phyloP scores from a whole-genome alignment of 2,888 invertebrate genomes.

The Oeneis ivallda region DNA sequence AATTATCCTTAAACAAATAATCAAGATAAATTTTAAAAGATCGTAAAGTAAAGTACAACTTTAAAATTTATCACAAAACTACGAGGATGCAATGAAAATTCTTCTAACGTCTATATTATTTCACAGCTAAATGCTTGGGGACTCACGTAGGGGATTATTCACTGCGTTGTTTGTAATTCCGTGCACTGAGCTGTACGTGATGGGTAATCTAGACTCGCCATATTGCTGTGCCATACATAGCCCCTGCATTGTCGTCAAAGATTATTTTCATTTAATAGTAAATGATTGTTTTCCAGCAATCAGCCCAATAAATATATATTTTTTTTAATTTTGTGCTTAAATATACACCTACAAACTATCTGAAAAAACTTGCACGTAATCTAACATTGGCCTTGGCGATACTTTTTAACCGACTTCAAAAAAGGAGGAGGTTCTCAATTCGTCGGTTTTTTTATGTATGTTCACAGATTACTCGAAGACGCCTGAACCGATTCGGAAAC shows the following conservation, averaged over 20 bases:
- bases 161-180: conserved; percentile 34
- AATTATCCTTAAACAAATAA: neutral
- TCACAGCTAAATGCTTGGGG: conserved; percentile 20
- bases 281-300: too few species aligned
- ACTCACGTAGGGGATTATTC: conserved; percentile 32
- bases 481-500: too few species aligned
- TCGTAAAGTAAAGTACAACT: neutral
- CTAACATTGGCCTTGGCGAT: too few species aligned
- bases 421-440: too few species aligned
- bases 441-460: too few species aligned
- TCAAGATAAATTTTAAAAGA: neutral
- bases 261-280: too few species aligned
- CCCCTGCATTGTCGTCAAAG: neutral
- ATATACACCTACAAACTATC: too few species aligned
- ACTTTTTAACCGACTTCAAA: too few species aligned
- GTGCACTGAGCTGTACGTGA: conserved; percentile 35
- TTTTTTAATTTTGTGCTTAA: too few species aligned
- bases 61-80: conserved; percentile 7
- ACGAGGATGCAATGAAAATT: conserved; percentile 14
- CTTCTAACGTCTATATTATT: conserved; percentile 17
- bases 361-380: too few species aligned
- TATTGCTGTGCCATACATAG: conserved; percentile 2
- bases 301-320: too few species aligned
- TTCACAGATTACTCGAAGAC: too few species aligned
- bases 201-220: conserved; percentile 17